Evolutionary conservation across 2,113 vertebrate species (phyloP), one percentile per base, ranked within the genome.

Genomic region (Atractosteus spatula): DNA sequence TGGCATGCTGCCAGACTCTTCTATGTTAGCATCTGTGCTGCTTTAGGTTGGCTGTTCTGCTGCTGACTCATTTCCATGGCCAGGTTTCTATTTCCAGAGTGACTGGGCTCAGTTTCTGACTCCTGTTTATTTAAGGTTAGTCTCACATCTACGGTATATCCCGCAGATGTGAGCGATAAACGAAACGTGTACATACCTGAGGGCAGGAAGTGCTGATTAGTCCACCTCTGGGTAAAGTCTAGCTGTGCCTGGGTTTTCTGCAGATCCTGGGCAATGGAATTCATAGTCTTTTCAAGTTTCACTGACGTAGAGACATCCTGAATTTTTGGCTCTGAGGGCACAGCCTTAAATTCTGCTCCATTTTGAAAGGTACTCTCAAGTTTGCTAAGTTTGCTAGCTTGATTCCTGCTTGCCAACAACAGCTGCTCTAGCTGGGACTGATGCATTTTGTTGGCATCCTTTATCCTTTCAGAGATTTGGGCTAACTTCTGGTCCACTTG

Each of bases 121-220:
- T 41, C 29, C 17, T 65, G 29, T 41, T 65, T 65, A 65, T 65
- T 8, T 65, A 65, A 65, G 41, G 62, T 41, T 43, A 65, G 29
- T 43, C 62, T 29, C 29, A 29, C 29, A 29, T 29, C 29, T 29
- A 29, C 29, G 41, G n/a, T 7, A 65, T 65, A 29, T 65, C 6
- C 17, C 8, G 29, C 41, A 65, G 4, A 29, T 65, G 62, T 65
- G 62, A 65, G 62, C 41, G 41, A 65, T 62, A 3, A 51, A 4
- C 43, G 64, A 72, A 1, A 0, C 0, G 0, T 2, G 64, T 69
- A 79, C 89, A 92, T 84, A 97, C 97, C 96, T 91, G 92, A 90
- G 0, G 97, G 97, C 78, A 96, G 81, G 63, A 84, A 51, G 66
- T 72, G 86, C 71, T 81, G 79, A 6, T 80, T 80, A 0, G 78